Conservation (phyloP, 1,140 invertebrate genomes). For the Nylanderia fulva region DNA sequence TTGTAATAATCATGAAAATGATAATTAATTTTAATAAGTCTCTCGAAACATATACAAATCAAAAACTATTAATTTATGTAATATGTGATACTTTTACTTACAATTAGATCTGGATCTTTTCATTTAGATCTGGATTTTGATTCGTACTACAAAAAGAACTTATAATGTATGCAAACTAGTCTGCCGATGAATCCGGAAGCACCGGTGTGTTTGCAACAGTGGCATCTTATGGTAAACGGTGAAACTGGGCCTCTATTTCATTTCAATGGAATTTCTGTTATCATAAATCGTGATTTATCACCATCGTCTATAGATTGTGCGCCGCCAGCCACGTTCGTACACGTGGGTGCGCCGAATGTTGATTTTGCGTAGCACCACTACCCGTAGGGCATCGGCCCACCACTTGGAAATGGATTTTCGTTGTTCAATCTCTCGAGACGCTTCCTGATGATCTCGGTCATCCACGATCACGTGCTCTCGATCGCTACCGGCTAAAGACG, state of each 20-base stretch:
- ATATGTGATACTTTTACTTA: conserved; percentile 14
- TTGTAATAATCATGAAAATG: background rate
- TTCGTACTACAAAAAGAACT: background rate
- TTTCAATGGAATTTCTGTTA: conserved; percentile 75
- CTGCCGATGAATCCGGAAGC: conserved; percentile 18
- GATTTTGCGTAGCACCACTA: conserved; percentile 28
- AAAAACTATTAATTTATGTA: background rate
- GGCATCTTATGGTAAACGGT: conserved; percentile 65
- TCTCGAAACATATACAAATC: background rate
- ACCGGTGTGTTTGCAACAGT: conserved; percentile 2
- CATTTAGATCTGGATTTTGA: conserved; percentile 35
- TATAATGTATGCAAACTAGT: conserved; percentile 33
- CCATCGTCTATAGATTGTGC: conserved; percentile 61
- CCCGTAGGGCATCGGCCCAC: background rate
- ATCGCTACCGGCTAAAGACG: background rate
- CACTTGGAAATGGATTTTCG: conserved; percentile 26
- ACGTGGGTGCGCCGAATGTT: conserved; percentile 30
- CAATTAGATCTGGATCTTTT: conserved; percentile 37
- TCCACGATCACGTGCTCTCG: background rate
- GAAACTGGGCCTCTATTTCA: conserved; percentile 72
- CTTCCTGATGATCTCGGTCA: background rate
- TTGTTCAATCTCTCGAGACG: conserved; percentile 1
- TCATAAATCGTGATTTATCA: conserved; percentile 77
- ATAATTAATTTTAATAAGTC: background rate
- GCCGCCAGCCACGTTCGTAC: conserved; percentile 27